Evolutionary conservation across 2,797 vertebrate genomes (phyloP).

Genomic region (Emydoidea blandingii): DNA sequence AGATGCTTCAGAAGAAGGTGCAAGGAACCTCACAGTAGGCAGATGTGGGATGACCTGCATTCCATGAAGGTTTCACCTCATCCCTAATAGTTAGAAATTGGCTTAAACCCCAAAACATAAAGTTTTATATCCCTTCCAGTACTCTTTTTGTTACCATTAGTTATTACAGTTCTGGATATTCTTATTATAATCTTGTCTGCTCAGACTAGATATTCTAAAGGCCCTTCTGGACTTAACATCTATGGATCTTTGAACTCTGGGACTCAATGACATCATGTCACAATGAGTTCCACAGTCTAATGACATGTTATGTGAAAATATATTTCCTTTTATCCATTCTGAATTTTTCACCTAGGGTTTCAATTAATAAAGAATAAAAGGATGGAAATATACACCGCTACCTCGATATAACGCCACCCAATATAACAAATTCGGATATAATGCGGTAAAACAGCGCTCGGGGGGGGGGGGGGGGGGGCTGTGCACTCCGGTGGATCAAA

Average conservation of each 20-base stretch:
- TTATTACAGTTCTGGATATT: not conserved
- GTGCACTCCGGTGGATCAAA: too few relatives aligned
- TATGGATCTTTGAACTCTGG: constrained; percentile 27
- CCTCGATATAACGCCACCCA: too few relatives aligned
- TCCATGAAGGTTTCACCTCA: constrained; percentile 1
- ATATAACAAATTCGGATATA: too few relatives aligned
- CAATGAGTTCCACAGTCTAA: not conserved
- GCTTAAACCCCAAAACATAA: not conserved
- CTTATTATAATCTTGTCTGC: constrained; percentile 48
- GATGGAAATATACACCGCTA: not conserved
- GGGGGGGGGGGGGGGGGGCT: too few relatives aligned
- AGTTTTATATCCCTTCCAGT: constrained; percentile 15
- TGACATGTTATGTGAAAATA: not conserved
- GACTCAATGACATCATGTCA: not conserved
- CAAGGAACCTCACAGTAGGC: not conserved
- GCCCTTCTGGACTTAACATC: constrained; percentile 16
- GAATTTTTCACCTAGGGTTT: not conserved
- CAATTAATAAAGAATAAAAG: not conserved
- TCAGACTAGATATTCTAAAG: constrained; percentile 36
- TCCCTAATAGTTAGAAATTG: constrained; percentile 12
- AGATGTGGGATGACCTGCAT: not conserved
- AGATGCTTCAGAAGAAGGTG: not conserved
- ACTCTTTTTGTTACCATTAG: not conserved
- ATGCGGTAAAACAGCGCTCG: too few relatives aligned
- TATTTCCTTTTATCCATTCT: not conserved